phyloP scores from a whole-genome alignment of 2,113 vertebrate species.

The Chauna torquata region DNA sequence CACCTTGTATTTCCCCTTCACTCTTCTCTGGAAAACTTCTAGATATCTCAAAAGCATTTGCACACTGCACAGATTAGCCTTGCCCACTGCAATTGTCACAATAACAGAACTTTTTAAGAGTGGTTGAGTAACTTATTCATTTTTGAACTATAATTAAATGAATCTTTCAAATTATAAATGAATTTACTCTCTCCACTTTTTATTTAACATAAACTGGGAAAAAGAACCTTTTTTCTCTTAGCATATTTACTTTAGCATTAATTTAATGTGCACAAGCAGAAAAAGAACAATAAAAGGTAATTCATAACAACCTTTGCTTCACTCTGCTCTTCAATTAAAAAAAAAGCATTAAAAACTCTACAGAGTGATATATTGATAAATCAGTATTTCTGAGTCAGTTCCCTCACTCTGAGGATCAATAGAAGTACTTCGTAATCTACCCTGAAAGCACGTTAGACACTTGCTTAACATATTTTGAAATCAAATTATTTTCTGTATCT shows the following conservation, averaged over 20 bases:
- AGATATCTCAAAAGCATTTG: not conserved
- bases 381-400: not conserved
- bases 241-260: not conserved
- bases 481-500: not conserved
- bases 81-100: not conserved
- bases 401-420: not conserved
- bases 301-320: not conserved
- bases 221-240: not conserved
- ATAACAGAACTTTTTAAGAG: not conserved
- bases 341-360: not conserved
- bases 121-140: not conserved
- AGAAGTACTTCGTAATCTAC: not conserved
- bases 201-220: not conserved
- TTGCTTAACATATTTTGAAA: not conserved
- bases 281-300: conserved; percentile 23
- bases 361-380: not conserved
- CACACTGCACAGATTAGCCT: not conserved
- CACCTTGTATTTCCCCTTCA: not conserved
- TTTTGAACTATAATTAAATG: not conserved
- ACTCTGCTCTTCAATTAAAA: not conserved
- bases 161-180: not conserved
- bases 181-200: conserved; percentile 23
- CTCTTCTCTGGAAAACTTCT: not conserved
- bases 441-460: not conserved
- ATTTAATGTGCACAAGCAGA: not conserved